Evolutionary conservation across 2,113 vertebrate genomes (phyloP).

Genomic region (Corydoras maculifer): DNA sequence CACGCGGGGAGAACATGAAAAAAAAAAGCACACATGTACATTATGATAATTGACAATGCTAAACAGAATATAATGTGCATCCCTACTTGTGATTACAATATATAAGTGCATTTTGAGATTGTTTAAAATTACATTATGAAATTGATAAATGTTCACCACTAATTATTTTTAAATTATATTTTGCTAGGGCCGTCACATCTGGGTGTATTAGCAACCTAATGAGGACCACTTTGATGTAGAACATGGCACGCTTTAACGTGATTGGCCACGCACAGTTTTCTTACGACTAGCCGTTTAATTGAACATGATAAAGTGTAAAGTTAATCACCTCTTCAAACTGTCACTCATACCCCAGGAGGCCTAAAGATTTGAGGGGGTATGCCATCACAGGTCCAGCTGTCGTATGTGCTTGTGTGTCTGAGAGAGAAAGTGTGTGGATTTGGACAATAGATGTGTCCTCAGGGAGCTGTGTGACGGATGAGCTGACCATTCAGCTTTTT

Average conservation of each 20-base stretch:
- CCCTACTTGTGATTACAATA: too few species aligned
- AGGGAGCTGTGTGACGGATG: conserved; percentile 90
- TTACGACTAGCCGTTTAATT: conserved; percentile 87
- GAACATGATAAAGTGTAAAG: conserved; percentile 99
- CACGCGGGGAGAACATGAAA: too few species aligned
- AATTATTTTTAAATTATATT: conserved; percentile 68
- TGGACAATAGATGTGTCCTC: conserved; percentile 93
- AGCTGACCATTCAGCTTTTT: conserved; percentile 97
- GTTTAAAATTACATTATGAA: too few species aligned
- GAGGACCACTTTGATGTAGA: conserved; percentile 63
- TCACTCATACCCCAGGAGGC: conserved; percentile 89
- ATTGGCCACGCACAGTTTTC: conserved; percentile 39
- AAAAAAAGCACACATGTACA: too few species aligned
- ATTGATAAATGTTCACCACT: not conserved
- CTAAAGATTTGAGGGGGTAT: conserved; percentile 75
- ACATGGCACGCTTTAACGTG: conserved; percentile 62
- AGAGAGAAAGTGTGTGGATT: conserved; percentile 38
- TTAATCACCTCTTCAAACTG: conserved; percentile 99
- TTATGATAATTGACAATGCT: too few species aligned
- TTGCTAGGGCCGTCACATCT: conserved; percentile 71
- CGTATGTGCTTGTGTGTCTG: conserved; percentile 52
- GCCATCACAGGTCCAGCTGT: conserved; percentile 89
- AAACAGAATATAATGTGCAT: too few species aligned
- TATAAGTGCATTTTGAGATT: not conserved
- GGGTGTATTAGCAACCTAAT: conserved; percentile 51